phyloP scores from a whole-genome alignment of 2,888 invertebrate species.

The Minunthozetes semirufus region DNA sequence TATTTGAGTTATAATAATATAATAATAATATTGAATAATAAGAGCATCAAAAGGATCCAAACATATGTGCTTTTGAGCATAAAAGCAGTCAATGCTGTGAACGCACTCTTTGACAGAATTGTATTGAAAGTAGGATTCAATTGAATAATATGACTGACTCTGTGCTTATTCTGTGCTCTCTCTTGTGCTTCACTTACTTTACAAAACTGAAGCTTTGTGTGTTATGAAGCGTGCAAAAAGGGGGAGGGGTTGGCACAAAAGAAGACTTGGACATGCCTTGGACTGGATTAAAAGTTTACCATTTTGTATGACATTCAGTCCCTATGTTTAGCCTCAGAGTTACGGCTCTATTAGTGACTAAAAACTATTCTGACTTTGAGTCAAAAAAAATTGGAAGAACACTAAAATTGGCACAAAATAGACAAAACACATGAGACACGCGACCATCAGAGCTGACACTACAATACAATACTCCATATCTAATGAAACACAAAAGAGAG shows the following conservation, averaged over 20 bases:
- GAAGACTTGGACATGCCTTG: constrained; percentile 34
- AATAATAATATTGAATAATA: constrained; percentile 11
- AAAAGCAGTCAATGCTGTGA: constrained; percentile 3
- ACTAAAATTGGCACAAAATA: constrained; percentile 15
- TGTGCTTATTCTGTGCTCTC: neutral
- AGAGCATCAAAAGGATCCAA: constrained; percentile 11
- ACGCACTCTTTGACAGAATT: neutral
- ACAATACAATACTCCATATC: constrained; percentile 15
- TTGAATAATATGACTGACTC: constrained; percentile 1
- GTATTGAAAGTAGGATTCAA: constrained; percentile 20
- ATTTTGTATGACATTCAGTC: constrained; percentile 3
- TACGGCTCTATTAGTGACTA: constrained; percentile 22
- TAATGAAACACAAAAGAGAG: constrained; percentile 7
- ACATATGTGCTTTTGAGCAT: constrained; percentile 23
- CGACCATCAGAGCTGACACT: constrained; percentile 6
- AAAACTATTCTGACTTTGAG: constrained; percentile 20
- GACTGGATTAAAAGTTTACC: constrained; percentile 24
- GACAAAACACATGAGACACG: constrained; percentile 9
- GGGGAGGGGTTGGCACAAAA: constrained; percentile 24
- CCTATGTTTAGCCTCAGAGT: neutral
- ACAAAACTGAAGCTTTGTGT: constrained; percentile 20
- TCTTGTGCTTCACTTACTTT: neutral
- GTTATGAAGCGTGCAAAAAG: constrained; percentile 27
- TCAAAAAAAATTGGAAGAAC: constrained; percentile 15
- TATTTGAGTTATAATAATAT: neutral